These are phyloP conservation scores for Plagodis dolabraria DNA, from an alignment of 2,888 invertebrate genomes.

Conservation along the genomic window DNA sequence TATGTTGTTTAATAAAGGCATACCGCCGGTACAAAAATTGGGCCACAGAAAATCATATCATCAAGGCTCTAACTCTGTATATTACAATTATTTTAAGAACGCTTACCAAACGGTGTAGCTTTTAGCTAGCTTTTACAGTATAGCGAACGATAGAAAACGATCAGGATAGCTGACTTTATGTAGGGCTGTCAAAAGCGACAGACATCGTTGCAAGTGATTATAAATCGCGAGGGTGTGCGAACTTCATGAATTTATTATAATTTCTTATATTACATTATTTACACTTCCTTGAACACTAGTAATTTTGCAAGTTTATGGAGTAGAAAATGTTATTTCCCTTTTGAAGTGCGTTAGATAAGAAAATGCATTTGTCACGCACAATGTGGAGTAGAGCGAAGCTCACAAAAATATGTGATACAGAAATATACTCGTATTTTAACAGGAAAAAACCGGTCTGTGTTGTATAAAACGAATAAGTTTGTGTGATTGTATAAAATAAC, in stretches of 20 bases:
- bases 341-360: constrained; percentile 25
- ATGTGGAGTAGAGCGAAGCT: constrained; percentile 12
- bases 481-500: too few relatives aligned
- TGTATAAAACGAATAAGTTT: too few relatives aligned
- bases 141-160: neutral
- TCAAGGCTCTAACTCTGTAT: too few relatives aligned
- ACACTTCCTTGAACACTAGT: constrained; percentile 39
- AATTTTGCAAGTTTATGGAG: constrained; percentile 37
- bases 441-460: too few relatives aligned
- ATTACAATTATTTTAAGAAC: too few relatives aligned
- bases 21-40: too few relatives aligned
- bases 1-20: too few relatives aligned
- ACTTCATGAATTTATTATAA: constrained; percentile 45
- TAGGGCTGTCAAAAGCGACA: constrained; percentile 38
- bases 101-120: neutral
- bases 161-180: constrained; percentile 22
- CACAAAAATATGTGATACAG: constrained; percentile 1
- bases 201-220: constrained; percentile 41
- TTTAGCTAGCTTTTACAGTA: constrained; percentile 1
- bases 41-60: too few relatives aligned
- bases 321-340: constrained; percentile 38
- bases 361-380: constrained; percentile 34
- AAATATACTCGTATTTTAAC: too few relatives aligned
- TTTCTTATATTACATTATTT: constrained; percentile 42
- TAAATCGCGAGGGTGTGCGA: constrained; percentile 41